These are phyloP conservation scores for Drosophila kanapiae DNA, from an alignment of 1,140 invertebrate genomes.

Conservation along the genomic window DNA sequence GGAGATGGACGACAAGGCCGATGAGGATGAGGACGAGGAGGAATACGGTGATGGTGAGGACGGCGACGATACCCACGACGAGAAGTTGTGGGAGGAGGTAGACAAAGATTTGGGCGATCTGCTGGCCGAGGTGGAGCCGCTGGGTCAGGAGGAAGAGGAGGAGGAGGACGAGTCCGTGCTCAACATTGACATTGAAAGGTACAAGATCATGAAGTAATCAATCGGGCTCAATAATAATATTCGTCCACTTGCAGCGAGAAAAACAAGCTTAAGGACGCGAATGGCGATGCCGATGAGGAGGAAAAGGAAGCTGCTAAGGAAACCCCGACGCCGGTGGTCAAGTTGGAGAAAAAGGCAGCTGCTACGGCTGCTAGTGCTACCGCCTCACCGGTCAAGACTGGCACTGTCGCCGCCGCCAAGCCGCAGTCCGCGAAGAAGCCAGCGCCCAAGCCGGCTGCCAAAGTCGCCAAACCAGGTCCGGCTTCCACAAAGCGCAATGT, in stretches of 20 bases:
- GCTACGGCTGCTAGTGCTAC: background rate
- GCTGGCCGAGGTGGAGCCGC: slow-evolving; percentile 88
- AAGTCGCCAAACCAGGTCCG: slow-evolving; percentile 61
- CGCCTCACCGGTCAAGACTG: slow-evolving; percentile 24
- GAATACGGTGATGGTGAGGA: slow-evolving; percentile 60
- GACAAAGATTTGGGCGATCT: slow-evolving; percentile 91
- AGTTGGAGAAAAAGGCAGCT: slow-evolving; percentile 57
- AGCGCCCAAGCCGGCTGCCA: slow-evolving; percentile 48
- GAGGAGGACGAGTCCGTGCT: slow-evolving; percentile 90
- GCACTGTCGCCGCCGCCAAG: slow-evolving; percentile 7
- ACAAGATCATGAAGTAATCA: background rate
- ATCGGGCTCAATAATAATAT: slow-evolving; percentile 1
- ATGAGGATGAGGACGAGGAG: slow-evolving; percentile 73
- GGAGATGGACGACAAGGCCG: slow-evolving; percentile 86
- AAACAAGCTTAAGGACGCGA: slow-evolving; percentile 69
- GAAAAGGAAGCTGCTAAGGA: slow-evolving; percentile 52
- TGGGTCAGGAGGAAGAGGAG: slow-evolving; percentile 88
- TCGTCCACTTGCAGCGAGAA: slow-evolving; percentile 64
- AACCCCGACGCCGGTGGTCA: slow-evolving; percentile 32
- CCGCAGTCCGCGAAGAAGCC: slow-evolving; percentile 45
- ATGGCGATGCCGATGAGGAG: slow-evolving; percentile 43
- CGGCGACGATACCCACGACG: slow-evolving; percentile 87
- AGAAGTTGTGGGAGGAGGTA: slow-evolving; percentile 90
- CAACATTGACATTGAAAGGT: slow-evolving; percentile 85
- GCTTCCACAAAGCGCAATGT: slow-evolving; percentile 69